These are phyloP conservation scores for Microcebus ravelobensis DNA, from an alignment of 2,113 vertebrate species.

Conservation along the genomic window DNA sequence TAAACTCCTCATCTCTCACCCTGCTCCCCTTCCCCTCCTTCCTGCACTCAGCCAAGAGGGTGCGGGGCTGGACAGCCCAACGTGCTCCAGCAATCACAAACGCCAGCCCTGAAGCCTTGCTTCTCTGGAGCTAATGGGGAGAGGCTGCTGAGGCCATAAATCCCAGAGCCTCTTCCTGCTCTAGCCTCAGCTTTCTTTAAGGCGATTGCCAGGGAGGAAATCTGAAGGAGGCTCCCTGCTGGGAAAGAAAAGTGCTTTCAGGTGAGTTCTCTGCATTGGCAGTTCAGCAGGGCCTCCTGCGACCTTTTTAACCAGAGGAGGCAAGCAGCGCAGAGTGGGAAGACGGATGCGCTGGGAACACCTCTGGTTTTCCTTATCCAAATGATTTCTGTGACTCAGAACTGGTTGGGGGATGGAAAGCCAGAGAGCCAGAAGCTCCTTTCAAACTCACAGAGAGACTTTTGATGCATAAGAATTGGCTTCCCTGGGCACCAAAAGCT, in stretches of 20 bases:
- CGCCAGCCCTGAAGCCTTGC: neutral
- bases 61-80: neutral
- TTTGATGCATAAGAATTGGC: neutral
- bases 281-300: neutral
- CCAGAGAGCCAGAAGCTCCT: neutral
- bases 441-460: neutral
- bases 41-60: neutral
- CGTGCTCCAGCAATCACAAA: neutral
- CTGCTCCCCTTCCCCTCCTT: rapidly evolving
- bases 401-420: neutral
- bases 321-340: no score
- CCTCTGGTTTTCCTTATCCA: neutral
- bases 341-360: neutral
- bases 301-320: neutral
- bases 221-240: neutral
- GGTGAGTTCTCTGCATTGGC: neutral
- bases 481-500: neutral
- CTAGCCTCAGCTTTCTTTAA: neutral
- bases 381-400: slow-evolving; percentile 11
- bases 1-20: neutral
- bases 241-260: neutral
- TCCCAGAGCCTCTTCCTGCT: neutral
- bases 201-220: neutral
- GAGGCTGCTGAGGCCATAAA: neutral
- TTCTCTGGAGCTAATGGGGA: neutral